These are phyloP conservation scores for Lacerta bilineata DNA, from an alignment of 2,797 vertebrate species.

Conservation along the genomic window DNA sequence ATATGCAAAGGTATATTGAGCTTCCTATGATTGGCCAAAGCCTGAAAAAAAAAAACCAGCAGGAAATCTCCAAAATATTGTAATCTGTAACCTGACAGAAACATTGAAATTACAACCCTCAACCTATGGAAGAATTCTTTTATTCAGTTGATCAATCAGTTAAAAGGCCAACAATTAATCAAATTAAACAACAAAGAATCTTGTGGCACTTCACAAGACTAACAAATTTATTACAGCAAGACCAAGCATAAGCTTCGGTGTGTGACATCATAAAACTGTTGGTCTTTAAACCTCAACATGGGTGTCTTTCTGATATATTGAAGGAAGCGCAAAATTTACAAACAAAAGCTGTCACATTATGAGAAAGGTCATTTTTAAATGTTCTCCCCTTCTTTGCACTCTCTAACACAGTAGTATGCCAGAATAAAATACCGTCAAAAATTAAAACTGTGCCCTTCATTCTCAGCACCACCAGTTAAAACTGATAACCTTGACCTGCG, in stretches of 20 bases:
- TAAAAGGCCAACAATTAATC: background rate
- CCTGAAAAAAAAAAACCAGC: conserved; percentile 30
- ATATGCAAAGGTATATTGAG: conserved; percentile 56
- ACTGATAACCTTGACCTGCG: background rate
- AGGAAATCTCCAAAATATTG: conserved; percentile 18
- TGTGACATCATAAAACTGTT: too few species aligned
- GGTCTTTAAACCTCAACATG: background rate
- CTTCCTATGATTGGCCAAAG: conserved; percentile 59
- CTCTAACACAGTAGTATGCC: background rate
- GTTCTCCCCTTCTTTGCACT: background rate
- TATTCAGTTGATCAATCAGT: too few species aligned
- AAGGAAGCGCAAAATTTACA: background rate
- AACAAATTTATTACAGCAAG: too few species aligned
- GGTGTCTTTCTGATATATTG: background rate
- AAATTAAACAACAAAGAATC: background rate
- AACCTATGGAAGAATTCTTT: background rate
- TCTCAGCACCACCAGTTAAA: background rate
- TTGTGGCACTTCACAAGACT: too few species aligned
- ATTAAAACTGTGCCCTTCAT: background rate
- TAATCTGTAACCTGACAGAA: too few species aligned
- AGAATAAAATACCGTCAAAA: background rate
- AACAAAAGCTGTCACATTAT: background rate
- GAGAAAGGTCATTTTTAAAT: background rate
- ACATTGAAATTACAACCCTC: too few species aligned
- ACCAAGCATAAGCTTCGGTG: too few species aligned